Conservation (phyloP, 2,113 vertebrate genomes). For the Stercorarius parasiticus region DNA sequence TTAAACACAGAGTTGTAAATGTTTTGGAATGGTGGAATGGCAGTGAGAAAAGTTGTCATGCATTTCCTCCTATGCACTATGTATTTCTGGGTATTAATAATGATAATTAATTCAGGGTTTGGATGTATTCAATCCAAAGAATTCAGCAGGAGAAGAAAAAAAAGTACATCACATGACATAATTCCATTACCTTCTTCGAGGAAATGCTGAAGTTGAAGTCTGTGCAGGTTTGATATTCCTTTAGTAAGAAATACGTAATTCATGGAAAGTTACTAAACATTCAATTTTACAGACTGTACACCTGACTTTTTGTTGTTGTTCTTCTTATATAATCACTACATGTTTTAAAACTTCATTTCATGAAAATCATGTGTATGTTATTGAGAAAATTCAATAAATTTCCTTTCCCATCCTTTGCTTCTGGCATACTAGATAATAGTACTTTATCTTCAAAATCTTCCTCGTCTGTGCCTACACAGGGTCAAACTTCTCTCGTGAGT, state of each 20-base stretch:
- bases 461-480: background rate
- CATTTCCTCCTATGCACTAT: background rate
- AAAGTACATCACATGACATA: background rate
- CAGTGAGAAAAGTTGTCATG: background rate
- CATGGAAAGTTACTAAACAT: background rate
- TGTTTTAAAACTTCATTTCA: background rate
- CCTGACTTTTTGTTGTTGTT: background rate
- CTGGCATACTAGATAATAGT: background rate
- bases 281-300: background rate
- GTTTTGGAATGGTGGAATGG: background rate
- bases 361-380: background rate
- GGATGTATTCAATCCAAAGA: background rate
- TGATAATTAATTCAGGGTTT: background rate
- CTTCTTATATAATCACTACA: background rate
- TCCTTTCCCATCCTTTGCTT: background rate
- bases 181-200: background rate
- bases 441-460: background rate
- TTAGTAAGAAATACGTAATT: background rate
- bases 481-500: background rate
- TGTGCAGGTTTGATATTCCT: background rate
- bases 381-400: background rate
- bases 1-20: background rate
- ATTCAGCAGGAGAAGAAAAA: background rate
- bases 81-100: background rate
- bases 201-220: background rate